Evolutionary conservation across 2,797 vertebrate genomes (phyloP).

Genomic region (Rhabdomys pumilio): DNA sequence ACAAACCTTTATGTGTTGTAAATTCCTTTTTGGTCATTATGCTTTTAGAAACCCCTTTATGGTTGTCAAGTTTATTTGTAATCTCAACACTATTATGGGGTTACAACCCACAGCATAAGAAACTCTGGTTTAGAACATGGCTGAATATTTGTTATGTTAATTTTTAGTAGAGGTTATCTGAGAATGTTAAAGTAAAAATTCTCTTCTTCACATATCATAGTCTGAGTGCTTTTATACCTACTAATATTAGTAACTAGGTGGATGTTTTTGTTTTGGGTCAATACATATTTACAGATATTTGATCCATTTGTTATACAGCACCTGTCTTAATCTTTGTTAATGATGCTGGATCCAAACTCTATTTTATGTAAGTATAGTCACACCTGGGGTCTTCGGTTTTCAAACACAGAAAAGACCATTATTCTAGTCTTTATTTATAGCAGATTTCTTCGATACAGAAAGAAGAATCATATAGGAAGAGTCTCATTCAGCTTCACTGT

Average conservation of each 20-base stretch:
- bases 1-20: no score
- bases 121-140: background rate
- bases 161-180: background rate
- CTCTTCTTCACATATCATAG: background rate
- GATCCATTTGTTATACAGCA: background rate
- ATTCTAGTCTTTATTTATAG: background rate
- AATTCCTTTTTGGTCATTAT: no score
- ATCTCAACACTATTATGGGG: background rate
- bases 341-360: background rate
- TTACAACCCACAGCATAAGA: background rate
- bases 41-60: background rate
- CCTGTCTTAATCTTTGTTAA: background rate
- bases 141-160: background rate
- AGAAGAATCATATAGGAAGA: background rate
- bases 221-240: background rate
- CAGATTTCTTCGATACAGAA: background rate
- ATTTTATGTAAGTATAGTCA: background rate
- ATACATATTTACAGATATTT: background rate
- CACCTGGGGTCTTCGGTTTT: background rate
- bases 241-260: background rate
- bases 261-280: background rate
- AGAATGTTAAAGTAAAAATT: no score
- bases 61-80: background rate
- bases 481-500: background rate
- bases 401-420: background rate